phyloP scores from a whole-genome alignment of 2,888 invertebrate species.

The Dynastes tityus region DNA sequence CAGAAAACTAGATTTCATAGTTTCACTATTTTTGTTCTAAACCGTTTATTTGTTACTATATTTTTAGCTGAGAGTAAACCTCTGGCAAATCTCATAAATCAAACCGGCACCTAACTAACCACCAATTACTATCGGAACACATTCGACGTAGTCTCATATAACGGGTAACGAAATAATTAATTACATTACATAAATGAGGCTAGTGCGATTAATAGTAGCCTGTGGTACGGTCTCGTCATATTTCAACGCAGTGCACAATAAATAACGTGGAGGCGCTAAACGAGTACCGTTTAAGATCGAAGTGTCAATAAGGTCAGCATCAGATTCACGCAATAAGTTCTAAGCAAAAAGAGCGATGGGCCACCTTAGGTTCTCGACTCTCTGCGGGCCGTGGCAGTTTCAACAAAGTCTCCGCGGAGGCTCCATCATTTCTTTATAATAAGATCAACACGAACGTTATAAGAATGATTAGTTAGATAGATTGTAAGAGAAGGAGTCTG shows the following conservation, averaged over 20 bases:
- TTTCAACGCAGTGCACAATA: constrained; percentile 10
- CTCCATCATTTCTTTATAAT: constrained; percentile 7
- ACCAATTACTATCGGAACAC: background rate
- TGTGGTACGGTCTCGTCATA: background rate
- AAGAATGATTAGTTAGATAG: constrained; percentile 6
- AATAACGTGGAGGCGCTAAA: constrained; percentile 10
- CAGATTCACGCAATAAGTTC: constrained; percentile 9
- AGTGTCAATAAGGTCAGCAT: background rate
- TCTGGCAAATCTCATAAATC: no score
- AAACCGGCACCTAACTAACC: no score
- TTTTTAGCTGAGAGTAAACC: background rate
- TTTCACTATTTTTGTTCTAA: no score
- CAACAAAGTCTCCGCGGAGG: background rate
- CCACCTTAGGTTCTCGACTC: constrained; percentile 16
- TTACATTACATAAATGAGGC: background rate
- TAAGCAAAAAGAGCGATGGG: background rate
- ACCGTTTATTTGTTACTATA: no score
- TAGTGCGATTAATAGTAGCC: background rate
- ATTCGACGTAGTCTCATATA: background rate
- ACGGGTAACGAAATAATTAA: background rate
- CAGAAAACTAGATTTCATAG: no score
- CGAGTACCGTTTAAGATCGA: constrained; percentile 13
- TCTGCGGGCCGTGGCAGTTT: background rate
- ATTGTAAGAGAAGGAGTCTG: background rate
- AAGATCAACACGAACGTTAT: constrained; percentile 23